Percentiles rank a stretch among this genome's conserved stretches.
phyloP scores from a whole-genome alignment of 2,113 vertebrate species.

The Atractosteus spatula region DNA sequence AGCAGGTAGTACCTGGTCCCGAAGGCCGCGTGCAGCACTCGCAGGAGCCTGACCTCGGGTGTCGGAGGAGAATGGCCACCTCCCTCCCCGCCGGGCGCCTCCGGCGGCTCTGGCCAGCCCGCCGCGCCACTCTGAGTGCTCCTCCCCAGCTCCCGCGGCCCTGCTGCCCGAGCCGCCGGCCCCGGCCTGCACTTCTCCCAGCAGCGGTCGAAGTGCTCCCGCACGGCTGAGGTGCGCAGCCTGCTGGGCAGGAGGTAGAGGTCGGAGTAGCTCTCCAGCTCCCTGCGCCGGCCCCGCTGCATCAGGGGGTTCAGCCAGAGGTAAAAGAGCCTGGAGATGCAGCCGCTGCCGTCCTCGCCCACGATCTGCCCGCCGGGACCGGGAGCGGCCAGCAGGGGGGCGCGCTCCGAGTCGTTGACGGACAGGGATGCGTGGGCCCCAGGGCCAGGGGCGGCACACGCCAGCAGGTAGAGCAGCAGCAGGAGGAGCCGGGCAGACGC shows the following conservation, averaged over 20 bases:
- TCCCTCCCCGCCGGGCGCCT: constrained; percentile 21
- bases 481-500: constrained; percentile 62
- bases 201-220: constrained; percentile 65
- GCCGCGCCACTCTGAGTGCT: constrained; percentile 39
- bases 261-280: constrained; percentile 69
- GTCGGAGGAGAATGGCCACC: not conserved
- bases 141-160: constrained; percentile 36
- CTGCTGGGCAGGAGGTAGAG: constrained; percentile 72
- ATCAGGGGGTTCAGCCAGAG: constrained; percentile 85
- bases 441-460: constrained; percentile 62
- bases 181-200: constrained; percentile 63
- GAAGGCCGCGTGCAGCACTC: constrained; percentile 76
- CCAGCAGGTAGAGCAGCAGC: constrained; percentile 68
- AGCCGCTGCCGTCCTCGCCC: constrained; percentile 85
- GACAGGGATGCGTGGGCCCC: constrained; percentile 44
- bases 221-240: constrained; percentile 67
- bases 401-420: constrained; percentile 54
- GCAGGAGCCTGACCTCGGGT: constrained; percentile 59
- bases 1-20: constrained; percentile 75
- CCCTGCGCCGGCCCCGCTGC: constrained; percentile 65
- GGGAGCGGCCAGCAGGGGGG: constrained; percentile 52
- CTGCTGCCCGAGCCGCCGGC: not conserved
- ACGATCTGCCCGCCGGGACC: constrained; percentile 58
- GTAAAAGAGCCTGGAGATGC: constrained; percentile 84
- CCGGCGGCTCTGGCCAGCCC: constrained; percentile 32